phyloP scores from a whole-genome alignment of 2,888 invertebrate species.

The Megamerina dolium region DNA sequence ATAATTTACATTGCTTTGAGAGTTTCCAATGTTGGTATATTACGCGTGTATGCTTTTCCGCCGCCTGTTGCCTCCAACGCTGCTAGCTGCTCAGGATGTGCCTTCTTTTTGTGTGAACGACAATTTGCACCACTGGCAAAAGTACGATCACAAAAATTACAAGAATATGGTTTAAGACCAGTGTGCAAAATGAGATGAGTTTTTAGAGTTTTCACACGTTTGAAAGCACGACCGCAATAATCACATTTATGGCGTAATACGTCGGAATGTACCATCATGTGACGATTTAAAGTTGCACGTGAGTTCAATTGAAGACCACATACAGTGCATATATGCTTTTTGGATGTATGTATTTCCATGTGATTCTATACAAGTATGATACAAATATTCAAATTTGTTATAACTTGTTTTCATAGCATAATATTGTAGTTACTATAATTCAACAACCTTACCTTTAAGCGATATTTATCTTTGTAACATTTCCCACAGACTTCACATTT shows the following conservation, averaged over 20 bases:
- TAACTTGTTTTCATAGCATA: too few species aligned
- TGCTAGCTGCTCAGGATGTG: constrained; percentile 44
- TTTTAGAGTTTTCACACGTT: constrained; percentile 43
- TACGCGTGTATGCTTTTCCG: constrained; percentile 37
- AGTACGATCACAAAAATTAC: constrained; percentile 46
- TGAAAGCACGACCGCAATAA: constrained; percentile 39
- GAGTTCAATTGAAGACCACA: constrained; percentile 39
- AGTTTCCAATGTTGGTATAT: too few species aligned
- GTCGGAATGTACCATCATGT: constrained; percentile 39
- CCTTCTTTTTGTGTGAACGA: constrained; percentile 44
- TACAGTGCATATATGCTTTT: constrained; percentile 34
- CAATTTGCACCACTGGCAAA: constrained; percentile 47
- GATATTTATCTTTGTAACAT: too few species aligned
- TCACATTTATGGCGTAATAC: constrained; percentile 39
- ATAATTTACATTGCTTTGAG: too few species aligned
- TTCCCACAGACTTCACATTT: too few species aligned
- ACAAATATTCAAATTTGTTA: too few species aligned
- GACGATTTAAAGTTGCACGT: constrained; percentile 32
- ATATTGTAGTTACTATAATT: too few species aligned
- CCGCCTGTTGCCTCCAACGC: constrained; percentile 37
- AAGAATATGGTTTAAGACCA: constrained; percentile 43
- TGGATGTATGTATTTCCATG: too few species aligned
- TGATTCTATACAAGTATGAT: too few species aligned
- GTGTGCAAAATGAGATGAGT: constrained; percentile 45
- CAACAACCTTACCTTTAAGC: too few species aligned